Evolutionary conservation across 2,797 vertebrate species (phyloP), one percentile per base, ranked within the genome.

Genomic region (Pangasius djambal): DNA sequence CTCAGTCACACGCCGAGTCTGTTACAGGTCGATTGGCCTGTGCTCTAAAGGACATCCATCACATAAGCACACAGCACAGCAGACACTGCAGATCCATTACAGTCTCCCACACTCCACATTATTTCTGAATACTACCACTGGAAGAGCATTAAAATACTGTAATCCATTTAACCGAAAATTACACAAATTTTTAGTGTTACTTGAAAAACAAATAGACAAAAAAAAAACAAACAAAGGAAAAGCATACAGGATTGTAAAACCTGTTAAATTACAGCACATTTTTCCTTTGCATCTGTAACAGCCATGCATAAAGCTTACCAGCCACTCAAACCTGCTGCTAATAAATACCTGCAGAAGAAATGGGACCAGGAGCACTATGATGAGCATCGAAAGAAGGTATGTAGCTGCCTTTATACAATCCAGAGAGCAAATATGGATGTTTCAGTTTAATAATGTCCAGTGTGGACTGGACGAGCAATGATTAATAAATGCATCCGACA

Each of bases 261-360:
- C 34, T 78, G 57, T 52, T 83, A 61, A n/a, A 84, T 65, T 50
- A 13, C 55, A 7, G 25, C 28, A 69, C n/a, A 8, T 16, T 81
- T 44, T 61, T 18, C 5, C 7, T 77, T 65, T 69, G 7, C 13
- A 18, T 78, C 70, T 77, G 28, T 6, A n/a, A n/a, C 63, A 81
- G 69, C 55, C 59, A 97, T 96, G 96, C 93, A 96, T 87, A 88
- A 92, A 90, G 94, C 94, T 0, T 96, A 96, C 88, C 96, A 96
- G 90, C 95, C 96, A 0, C 63, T 96, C 0, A 92, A 95, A n/a
- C 96, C 96, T 0, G 88, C 94, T 79, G 93, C 95, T 78, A 97
- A 95, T 93, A 94, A 93, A 25, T 95, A 94, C 89, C 94, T 97
- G 90, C 96, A 97, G 93, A 94, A 95, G 82, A 91, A 93, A 90